Evolutionary conservation across 2,797 vertebrate genomes (phyloP), one percentile per base, ranked within the genome.

Genomic region (Hephaestus fuliginosus): DNA sequence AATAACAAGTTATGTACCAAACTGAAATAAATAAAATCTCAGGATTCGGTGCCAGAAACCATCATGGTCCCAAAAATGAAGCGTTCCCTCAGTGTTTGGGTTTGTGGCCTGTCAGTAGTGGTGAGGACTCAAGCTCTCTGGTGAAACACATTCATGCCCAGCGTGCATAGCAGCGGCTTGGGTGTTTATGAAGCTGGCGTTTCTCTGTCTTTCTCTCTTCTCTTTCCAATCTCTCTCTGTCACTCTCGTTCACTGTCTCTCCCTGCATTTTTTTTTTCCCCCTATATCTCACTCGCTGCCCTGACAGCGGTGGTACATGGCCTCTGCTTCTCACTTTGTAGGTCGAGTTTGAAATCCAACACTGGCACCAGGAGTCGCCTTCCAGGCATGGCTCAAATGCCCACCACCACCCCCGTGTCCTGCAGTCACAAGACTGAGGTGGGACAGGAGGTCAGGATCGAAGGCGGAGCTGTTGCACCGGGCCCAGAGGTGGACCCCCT

Each of bases 281-380:
- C 14, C 73, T 51, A 49, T 65, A 51, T 44, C 74, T 82, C 70
- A 22, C 51, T 82, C 1, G 0, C 44, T 57, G 70, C 12, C 36
- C 43, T 74, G 67, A 86, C 79, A 75, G 82, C 49, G 9, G 53
- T 4, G 28, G 41, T 52, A 33, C 79, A 66, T 69, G 76, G 77
- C 83, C 74, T 78, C 80, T 36, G 48, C 85, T 71, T 83, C 78
- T 81, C 70, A 76, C 75, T 88, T 87, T 86, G 86, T 84, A 81
- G 76, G 82, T 87, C 2, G 70, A 66, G 84, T 86, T 82, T 93
- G 94, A 93, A 95, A 95, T 81, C 83, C 77, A 91, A 95, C 89
- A 92, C 94, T 88, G 90, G 90, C 90, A 90, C 87, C 92, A 92
- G 90, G 94, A 92, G 91, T 95, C 92, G 92, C 86, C 92, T 95